These are phyloP conservation scores for Prietella phreatophila DNA, from an alignment of 2,113 vertebrate species.

Conservation along the genomic window DNA sequence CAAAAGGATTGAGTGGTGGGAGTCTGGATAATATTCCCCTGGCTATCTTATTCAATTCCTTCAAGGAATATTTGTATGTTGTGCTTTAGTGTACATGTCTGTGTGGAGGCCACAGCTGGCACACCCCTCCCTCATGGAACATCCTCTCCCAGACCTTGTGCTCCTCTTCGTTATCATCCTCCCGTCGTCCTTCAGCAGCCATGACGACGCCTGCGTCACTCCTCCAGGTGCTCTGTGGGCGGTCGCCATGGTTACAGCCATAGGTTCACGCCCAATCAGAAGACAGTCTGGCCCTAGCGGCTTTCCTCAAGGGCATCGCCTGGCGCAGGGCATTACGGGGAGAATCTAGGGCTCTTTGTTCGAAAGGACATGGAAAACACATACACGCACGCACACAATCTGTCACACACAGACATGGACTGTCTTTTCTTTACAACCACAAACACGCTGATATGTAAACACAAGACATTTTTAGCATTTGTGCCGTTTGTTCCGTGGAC, in stretches of 20 bases:
- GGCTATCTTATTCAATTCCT: conserved; percentile 23
- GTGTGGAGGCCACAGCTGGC: conserved; percentile 38
- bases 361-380: not conserved
- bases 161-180: conserved; percentile 34
- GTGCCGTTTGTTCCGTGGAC: not conserved
- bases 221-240: conserved; percentile 53
- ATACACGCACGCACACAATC: not conserved
- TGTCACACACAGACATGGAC: not conserved
- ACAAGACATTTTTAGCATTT: not conserved
- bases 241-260: conserved; percentile 51
- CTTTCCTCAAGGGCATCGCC: conserved; percentile 48
- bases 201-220: conserved; percentile 46
- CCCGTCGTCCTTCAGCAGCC: conserved; percentile 49
- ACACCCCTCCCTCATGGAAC: conserved; percentile 26
- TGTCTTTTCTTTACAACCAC: not conserved
- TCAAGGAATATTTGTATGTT: conserved; percentile 13
- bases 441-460: conserved; percentile 19
- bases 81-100: conserved; percentile 13
- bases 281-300: conserved; percentile 21
- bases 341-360: conserved; percentile 36
- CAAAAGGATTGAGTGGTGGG: conserved; percentile 2
- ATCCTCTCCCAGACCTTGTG: conserved; percentile 31
- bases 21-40: conserved; percentile 24
- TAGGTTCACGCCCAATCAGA: conserved; percentile 50
- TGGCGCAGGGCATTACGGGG: conserved; percentile 11